Conservation (phyloP, 1,140 invertebrate genomes). For the Neodiprion fabricii region DNA sequence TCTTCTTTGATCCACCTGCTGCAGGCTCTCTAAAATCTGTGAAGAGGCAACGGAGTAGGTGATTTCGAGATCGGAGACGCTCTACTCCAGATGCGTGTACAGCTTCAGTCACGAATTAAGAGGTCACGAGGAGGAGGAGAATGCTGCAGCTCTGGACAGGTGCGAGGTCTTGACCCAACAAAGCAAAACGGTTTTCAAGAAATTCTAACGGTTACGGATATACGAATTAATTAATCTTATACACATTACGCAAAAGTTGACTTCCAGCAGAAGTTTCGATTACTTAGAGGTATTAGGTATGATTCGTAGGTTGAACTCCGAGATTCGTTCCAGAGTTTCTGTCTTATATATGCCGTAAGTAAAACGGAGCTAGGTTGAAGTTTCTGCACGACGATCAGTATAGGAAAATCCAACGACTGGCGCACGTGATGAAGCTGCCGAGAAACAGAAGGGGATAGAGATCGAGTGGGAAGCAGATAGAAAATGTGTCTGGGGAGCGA, state of each 20-base stretch:
- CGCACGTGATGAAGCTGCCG: not conserved
- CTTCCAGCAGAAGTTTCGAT: not conserved
- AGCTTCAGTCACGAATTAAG: too few relatives aligned
- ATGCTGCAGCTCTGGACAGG: not conserved
- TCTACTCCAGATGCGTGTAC: too few relatives aligned
- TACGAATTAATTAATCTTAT: too few relatives aligned
- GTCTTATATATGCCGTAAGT: not conserved
- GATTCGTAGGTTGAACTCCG: not conserved
- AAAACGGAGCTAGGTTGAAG: not conserved
- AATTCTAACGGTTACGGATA: not conserved
- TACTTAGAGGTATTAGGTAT: not conserved
- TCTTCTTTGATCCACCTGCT: not conserved
- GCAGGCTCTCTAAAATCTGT: too few relatives aligned
- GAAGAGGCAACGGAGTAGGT: too few relatives aligned
- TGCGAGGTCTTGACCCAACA: not conserved
- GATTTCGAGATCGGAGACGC: too few relatives aligned
- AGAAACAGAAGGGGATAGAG: conserved; percentile 3
- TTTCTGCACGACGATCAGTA: not conserved
- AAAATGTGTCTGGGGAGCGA: conserved; percentile 7
- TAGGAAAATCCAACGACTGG: not conserved
- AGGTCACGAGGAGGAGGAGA: not conserved
- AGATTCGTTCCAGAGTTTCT: not conserved
- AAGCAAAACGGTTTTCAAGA: not conserved
- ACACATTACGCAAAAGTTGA: not conserved
- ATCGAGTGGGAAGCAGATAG: not conserved